Conservation (phyloP, 2,113 vertebrate genomes). For the Lophura nycthemera region DNA sequence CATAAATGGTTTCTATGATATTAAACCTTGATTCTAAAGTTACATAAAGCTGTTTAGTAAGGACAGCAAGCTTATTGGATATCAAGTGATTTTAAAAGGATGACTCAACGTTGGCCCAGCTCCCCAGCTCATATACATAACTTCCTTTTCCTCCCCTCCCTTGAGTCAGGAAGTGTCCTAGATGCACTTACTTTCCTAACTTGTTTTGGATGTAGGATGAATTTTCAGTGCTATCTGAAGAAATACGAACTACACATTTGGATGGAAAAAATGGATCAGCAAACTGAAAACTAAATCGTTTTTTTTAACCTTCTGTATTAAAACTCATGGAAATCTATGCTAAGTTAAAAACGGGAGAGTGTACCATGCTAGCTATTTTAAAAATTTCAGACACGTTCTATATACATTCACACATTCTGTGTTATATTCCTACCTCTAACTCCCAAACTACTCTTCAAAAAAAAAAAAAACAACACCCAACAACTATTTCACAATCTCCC, state of each 20-base stretch:
- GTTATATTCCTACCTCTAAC: not conserved
- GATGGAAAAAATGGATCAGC: not conserved
- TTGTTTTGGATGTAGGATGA: constrained; percentile 52
- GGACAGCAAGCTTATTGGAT: constrained; percentile 51
- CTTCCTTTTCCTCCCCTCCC: constrained; percentile 82
- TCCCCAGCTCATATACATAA: constrained; percentile 74
- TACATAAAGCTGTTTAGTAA: constrained; percentile 51
- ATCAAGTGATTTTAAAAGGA: constrained; percentile 76
- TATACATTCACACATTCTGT: not conserved
- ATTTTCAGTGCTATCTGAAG: constrained; percentile 37
- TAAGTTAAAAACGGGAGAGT: not conserved
- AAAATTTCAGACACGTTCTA: not conserved
- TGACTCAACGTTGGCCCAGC: constrained; percentile 77
- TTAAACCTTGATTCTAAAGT: constrained; percentile 29
- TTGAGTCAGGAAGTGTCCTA: constrained; percentile 76
- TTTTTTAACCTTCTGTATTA: not conserved
- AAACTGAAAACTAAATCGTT: not conserved
- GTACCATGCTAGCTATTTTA: not conserved
- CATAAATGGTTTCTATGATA: constrained; percentile 5
- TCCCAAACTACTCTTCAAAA: not conserved
- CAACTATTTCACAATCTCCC: not conserved
- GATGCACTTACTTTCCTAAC: constrained; percentile 69
- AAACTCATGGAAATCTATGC: not conserved
- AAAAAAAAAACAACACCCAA: not conserved
- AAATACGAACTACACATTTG: not conserved